Evolutionary conservation across 2,113 vertebrate genomes (phyloP), one percentile per base, ranked within the genome.

Genomic region (Prunella himalayana): DNA sequence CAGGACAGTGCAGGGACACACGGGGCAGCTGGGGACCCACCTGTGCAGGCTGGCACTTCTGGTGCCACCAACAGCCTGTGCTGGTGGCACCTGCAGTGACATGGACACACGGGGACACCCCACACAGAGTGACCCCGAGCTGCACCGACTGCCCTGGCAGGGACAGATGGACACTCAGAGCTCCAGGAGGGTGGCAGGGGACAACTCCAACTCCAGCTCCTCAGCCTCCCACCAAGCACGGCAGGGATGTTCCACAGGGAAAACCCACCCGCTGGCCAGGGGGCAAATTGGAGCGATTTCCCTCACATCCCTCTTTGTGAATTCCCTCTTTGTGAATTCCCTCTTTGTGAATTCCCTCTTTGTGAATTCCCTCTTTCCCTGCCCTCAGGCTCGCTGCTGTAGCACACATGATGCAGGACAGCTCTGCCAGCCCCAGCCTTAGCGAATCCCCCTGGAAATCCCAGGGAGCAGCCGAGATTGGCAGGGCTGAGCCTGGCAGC

Each of bases 51-150:
- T 11, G 86, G 18, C 33, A 3, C 24, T 18, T 44, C 71, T 56
- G 54, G 54, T 4, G 73, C 19, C 35, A 4, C 2, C 13, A 5
- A 4, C 75, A 81, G 45, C 56, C 47, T 2, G 23, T 17, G 42
- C 66, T 42, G 45, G 69, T 61, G 65, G 11, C 57, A 33, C 20
- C 16, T 2, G 45, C 15, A 2, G 23, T 3, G 7, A 28, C n/a
- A 27, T 0, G 3, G 24, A 3, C 39, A 6, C 56, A 0, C 1
- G 35, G 44, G 22, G 24, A n/a, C 9, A 13, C 5, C 44, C 25
- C 28, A 2, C 80, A 10, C 35, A 8, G 35, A 30, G 31, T 3
- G 18, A 22, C 13, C 10, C 37, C 6, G 14, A 3, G 9, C 25
- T 37, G 39, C 64, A 9, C 24, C 0, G 0, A 7, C 16, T 1